Conservation (phyloP, 2,113 vertebrate genomes). For the Motacilla tschutschensis region DNA sequence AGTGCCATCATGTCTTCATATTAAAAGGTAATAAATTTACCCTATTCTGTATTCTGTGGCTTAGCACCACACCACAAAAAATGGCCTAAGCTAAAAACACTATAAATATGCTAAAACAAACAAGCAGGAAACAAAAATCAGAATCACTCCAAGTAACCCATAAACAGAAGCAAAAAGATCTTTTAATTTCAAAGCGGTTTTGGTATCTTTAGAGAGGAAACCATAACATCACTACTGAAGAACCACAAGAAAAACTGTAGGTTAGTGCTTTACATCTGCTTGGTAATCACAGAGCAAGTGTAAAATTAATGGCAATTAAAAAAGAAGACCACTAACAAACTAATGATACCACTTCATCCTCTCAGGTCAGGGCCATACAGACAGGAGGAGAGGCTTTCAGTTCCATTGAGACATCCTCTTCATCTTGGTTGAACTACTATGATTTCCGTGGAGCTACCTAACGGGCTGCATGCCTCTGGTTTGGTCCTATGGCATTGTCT, state of each 20-base stretch:
- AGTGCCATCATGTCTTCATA: background rate
- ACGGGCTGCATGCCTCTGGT: background rate
- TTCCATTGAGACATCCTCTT: background rate
- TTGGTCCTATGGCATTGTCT: background rate
- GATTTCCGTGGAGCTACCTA: background rate
- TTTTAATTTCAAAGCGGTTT: constrained; percentile 44
- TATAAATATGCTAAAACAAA: constrained; percentile 19
- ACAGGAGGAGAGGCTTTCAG: background rate
- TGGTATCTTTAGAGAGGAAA: constrained; percentile 5
- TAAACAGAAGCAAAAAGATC: background rate
- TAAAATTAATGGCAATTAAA: background rate
- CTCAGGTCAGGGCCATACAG: background rate
- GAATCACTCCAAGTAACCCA: background rate
- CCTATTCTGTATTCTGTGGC: background rate
- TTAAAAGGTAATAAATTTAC: background rate
- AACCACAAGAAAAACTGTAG: background rate
- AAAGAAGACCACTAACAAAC: background rate
- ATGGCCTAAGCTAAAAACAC: background rate
- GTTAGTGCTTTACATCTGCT: background rate
- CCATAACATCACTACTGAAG: background rate
- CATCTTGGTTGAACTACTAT: background rate
- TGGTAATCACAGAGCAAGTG: background rate
- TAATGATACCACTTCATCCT: background rate
- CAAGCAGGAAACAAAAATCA: background rate
- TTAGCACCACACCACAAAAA: background rate